Base-by-base conservation (phyloP, 2,797 vertebrate genomes). In the Alauda arvensis region DNA sequence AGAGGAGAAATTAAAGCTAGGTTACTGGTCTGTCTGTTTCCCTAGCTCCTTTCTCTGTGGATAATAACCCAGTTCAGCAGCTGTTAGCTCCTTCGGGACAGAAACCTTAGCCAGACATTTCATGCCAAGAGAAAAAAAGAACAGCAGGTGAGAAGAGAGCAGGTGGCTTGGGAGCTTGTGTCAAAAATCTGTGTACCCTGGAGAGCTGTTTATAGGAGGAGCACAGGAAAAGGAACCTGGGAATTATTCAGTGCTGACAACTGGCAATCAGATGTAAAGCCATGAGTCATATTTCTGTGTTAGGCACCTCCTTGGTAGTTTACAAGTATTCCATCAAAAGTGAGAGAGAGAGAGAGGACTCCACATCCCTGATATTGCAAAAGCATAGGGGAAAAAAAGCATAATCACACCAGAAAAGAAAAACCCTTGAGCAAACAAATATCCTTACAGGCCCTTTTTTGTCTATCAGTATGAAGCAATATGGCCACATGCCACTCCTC, bases 91-190 rank as follows among this genome's bases (percentile, higher is more conserved):
- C 62, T 75, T 83, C 0, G 0, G 48, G 66, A 79, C 66, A 62
- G 69, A 88, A 90, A 75, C 33, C 52, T 62, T 77, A 83, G 68
- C 69, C 79, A 92, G 87, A 62, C 18, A n/a, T 75, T 87, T 87
- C 82, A 59, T 42, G 48, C 37, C 59, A 65, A 82, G 61, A 82
- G 60, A 66, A 68, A 87, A 67, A 67, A 91, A 63, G 83, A 87
- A 76, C 70, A 94, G 67, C 85, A 90, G 87, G 66, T 87, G 55
- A 92, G 67, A 68, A 65, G 16, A 51, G 66, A 93, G 69, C 57
- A 86, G 78, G 81, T 88, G 84, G 34, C 51, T 75, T 71, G 40
- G 28, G 46, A 86, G 51, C 51, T 92, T 34, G 3, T 70, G 48
- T 77, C 65, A 84, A 82, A 84, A 76, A 61, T 75, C 74, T 57